A percentile compares a stretch with the other conserved stretches of the same genome.
These are phyloP conservation scores for Epinephelus awoara DNA, from an alignment of 2,797 vertebrate species.

Conservation along the genomic window DNA sequence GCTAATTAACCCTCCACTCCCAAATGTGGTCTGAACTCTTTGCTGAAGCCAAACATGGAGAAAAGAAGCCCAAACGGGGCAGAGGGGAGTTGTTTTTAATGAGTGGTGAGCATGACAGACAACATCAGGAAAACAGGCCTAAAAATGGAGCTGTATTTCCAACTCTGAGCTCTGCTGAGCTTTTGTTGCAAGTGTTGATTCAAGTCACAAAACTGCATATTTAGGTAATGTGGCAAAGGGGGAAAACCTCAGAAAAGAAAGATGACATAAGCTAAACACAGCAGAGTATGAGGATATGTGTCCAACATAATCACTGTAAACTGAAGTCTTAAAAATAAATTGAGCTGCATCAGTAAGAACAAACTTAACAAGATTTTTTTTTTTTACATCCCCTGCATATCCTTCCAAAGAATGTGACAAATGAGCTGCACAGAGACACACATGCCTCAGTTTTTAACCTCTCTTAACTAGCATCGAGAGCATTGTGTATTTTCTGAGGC, in stretches of 20 bases:
- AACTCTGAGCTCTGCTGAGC: slow-evolving; percentile 3
- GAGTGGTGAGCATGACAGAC: slow-evolving; percentile 7
- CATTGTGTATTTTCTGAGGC: slow-evolving; percentile 15
- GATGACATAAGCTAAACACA: neutral
- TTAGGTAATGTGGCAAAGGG: neutral
- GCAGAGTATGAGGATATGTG: neutral
- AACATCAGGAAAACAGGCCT: slow-evolving; percentile 1
- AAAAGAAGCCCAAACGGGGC: neutral
- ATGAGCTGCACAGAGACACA: neutral
- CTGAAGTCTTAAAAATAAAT: neutral
- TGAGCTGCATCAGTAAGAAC: neutral
- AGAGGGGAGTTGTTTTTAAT: neutral
- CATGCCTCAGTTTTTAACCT: neutral
- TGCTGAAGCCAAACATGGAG: slow-evolving; percentile 13
- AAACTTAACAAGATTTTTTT: neutral
- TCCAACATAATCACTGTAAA: neutral
- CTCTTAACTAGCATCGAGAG: neutral
- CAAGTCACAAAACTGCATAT: slow-evolving; percentile 1
- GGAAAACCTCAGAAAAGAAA: neutral
- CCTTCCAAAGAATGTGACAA: neutral
- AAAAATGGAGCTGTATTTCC: neutral
- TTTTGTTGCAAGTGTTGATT: neutral
- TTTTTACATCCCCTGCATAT: neutral
- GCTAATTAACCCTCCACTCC: slow-evolving; percentile 49
- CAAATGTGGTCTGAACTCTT: slow-evolving; percentile 22